phyloP scores from a whole-genome alignment of 1,140 invertebrate genomes.

The Drosophila orosa region DNA sequence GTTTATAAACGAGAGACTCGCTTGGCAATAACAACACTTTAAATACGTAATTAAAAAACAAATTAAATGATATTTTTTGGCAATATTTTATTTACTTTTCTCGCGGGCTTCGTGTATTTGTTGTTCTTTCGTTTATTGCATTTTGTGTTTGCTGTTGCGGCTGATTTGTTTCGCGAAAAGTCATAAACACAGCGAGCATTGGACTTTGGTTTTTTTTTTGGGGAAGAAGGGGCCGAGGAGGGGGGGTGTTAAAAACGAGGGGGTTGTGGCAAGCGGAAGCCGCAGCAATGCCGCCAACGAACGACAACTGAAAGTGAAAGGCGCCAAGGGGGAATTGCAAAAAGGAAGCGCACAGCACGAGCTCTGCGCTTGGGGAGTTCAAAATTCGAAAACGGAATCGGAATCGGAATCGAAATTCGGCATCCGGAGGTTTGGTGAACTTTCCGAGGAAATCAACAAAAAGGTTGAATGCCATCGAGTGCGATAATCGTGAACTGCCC shows the following conservation, averaged over 20 bases:
- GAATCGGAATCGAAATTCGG: conserved; percentile 7
- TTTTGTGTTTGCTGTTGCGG: conserved; percentile 49
- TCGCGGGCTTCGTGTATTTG: neutral
- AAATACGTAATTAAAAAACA: conserved; percentile 64
- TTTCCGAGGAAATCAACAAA: conserved; percentile 22
- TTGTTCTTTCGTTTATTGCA: conserved; percentile 50
- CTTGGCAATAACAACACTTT: conserved; percentile 46
- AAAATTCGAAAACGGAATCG: conserved; percentile 31
- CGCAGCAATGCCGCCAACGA: conserved; percentile 40
- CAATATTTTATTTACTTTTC: conserved; percentile 51
- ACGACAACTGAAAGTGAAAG: conserved; percentile 71
- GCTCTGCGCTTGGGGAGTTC: conserved; percentile 29
- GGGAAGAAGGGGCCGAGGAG: neutral
- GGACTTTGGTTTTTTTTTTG: conserved; percentile 38
- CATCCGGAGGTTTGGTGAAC: conserved; percentile 38
- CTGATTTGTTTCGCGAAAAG: conserved; percentile 46
- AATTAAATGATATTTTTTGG: conserved; percentile 59
- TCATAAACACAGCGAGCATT: conserved; percentile 55
- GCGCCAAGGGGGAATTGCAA: conserved; percentile 41
- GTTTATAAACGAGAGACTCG: conserved; percentile 62
- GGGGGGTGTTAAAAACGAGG: conserved; percentile 14
- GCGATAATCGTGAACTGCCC: conserved; percentile 8
- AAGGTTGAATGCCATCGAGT: conserved; percentile 41
- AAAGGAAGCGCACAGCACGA: conserved; percentile 61
- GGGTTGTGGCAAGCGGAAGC: conserved; percentile 57